Base-by-base conservation (phyloP, 2,888 invertebrate species). In the Brenthis hecate region DNA sequence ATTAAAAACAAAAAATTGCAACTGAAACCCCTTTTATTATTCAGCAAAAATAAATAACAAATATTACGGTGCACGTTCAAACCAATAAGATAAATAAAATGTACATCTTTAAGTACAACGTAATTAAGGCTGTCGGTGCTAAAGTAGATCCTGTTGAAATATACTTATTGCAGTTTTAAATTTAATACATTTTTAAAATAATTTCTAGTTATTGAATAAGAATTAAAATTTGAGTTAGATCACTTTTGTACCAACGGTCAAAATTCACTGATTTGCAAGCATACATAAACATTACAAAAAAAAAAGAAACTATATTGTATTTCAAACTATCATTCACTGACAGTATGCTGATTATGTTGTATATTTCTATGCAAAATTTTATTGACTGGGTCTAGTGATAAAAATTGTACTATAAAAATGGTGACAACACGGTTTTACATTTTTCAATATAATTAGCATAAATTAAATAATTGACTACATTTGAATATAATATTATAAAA, bases 1-100 rank as follows among this genome's bases (percentile, higher is more conserved):
- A 73, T 69, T 68, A 73, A 74, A 61, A 78, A 75, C 77, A 78
- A 74, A 76, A 76, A 75, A 82, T 81, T 74, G 80, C 83, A 82
- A 85, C 85, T 85, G 81, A 84, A 87, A 85, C 85, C 82, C 80
- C 84, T 81, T 89, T 85, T 88, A 88, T 88, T 89, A 82, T 75
- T 68, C 68, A 65, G 71, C 61, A 69, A 63, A 72, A 71, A 74
- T 73, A 82, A 78, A 80, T 76, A 72, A 63, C 56, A 63, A 56
- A 48, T 56, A 63, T 51, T 57, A 68, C 68, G 63, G 63, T n/a
- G 56, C 56, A 63, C n/a, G 43, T 63, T 56, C 68, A 68, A 63
- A 64, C 50, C n/a, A 60, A 60, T 56, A 50, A 58, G 19, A 56
- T 60, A 64, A 69, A 60, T 53, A 47, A 71, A 71, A 71, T 71